Evolutionary conservation across 2,797 vertebrate species (phyloP).

Genomic region (Sandelia bainsii): DNA sequence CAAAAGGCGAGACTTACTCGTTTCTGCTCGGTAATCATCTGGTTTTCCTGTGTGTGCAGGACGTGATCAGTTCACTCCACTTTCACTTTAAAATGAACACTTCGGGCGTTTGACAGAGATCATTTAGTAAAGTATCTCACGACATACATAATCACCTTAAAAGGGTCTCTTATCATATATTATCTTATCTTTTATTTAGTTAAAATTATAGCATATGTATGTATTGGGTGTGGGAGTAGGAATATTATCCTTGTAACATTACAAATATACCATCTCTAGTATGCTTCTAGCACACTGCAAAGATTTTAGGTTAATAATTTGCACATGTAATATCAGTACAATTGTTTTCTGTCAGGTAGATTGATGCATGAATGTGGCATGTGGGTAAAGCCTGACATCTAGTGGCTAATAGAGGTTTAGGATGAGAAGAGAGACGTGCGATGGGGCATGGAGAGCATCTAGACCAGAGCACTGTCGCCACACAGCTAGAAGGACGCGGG

Average conservation of each 20-base stretch:
- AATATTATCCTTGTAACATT: too few relatives aligned
- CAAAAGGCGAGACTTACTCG: constrained; percentile 3
- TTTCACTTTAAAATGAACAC: background rate
- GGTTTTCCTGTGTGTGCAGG: constrained; percentile 25
- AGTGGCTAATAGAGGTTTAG: constrained; percentile 22
- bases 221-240: too few relatives aligned
- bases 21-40: constrained; percentile 35
- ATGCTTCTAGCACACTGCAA: background rate
- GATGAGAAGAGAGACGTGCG: background rate
- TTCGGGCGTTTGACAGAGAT: accelerated
- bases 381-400: constrained; percentile 50
- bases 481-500: too few relatives aligned
- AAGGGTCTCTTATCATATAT: too few relatives aligned
- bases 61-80: background rate
- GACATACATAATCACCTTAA: background rate
- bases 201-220: too few relatives aligned
- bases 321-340: background rate
- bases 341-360: background rate
- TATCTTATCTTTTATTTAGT: background rate
- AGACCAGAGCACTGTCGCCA: too few relatives aligned
- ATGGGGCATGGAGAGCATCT: constrained; percentile 7
- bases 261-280: background rate
- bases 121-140: background rate
- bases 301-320: background rate
- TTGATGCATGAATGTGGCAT: background rate